Conservation (phyloP, 2,888 invertebrate species). For the Celastrina argiolus region DNA sequence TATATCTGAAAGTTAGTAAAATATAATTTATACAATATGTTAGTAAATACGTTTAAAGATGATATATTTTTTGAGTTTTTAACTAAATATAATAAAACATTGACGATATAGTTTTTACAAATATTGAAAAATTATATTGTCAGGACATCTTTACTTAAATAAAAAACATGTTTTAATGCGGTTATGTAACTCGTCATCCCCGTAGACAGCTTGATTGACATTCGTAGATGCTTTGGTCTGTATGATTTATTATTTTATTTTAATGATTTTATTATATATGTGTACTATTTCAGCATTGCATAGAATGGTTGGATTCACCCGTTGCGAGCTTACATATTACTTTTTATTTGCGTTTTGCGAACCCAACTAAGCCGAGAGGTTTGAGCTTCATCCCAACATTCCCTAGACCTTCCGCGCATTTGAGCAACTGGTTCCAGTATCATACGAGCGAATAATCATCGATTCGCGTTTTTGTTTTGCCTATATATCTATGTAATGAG, state of each 20-base stretch:
- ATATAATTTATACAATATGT: too few species aligned
- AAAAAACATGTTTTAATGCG: constrained; percentile 32
- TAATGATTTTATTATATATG: constrained; percentile 54
- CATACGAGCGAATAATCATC: constrained; percentile 36
- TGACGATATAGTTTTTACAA: constrained; percentile 24
- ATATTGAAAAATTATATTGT: constrained; percentile 17
- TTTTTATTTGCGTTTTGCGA: constrained; percentile 56
- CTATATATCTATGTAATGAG: constrained; percentile 30
- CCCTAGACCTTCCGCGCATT: constrained; percentile 71
- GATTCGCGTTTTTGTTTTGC: constrained; percentile 30
- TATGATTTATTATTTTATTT: constrained; percentile 53
- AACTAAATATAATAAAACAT: background rate
- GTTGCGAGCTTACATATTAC: constrained; percentile 52
- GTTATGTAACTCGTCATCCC: constrained; percentile 42
- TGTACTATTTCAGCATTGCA: constrained; percentile 66
- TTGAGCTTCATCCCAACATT: constrained; percentile 56
- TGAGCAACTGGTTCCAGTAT: constrained; percentile 54
- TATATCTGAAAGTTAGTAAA: background rate
- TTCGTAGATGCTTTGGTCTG: constrained; percentile 63
- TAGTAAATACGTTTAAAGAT: background rate
- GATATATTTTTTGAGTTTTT: constrained; percentile 18
- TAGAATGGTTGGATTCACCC: constrained; percentile 57
- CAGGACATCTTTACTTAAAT: constrained; percentile 26
- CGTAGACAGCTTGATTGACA: constrained; percentile 53
- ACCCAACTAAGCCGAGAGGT: constrained; percentile 47